These are phyloP conservation scores for Deilephila elpenor DNA, from an alignment of 2,888 invertebrate genomes.

Conservation along the genomic window DNA sequence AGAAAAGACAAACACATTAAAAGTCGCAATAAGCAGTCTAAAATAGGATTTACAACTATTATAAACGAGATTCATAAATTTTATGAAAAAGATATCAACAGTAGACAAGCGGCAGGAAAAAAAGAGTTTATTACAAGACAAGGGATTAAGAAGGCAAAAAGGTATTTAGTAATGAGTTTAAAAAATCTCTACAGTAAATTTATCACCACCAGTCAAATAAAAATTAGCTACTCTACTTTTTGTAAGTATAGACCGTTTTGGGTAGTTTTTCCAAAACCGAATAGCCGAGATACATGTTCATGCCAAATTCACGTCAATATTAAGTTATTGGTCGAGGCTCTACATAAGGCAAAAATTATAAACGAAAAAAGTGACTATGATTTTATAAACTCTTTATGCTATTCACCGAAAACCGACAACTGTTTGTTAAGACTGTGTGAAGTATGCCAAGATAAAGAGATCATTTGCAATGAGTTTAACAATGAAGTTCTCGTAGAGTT, in stretches of 20 bases:
- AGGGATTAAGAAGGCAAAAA: slow-evolving; percentile 34
- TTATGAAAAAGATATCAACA: slow-evolving; percentile 32
- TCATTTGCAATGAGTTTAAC: slow-evolving; percentile 6
- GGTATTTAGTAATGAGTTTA: slow-evolving; percentile 33
- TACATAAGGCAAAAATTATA: slow-evolving; percentile 29
- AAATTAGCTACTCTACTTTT: slow-evolving; percentile 30
- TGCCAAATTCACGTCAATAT: not conserved
- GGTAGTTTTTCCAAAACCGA: not conserved
- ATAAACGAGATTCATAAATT: slow-evolving; percentile 23
- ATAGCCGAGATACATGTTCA: not conserved
- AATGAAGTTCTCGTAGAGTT: not conserved
- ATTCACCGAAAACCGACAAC: slow-evolving; percentile 25
- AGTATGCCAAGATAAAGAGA: slow-evolving; percentile 3
- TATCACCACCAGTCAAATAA: slow-evolving; percentile 8
- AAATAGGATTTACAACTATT: not conserved
- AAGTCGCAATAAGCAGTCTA: no score
- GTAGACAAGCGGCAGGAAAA: slow-evolving; percentile 32
- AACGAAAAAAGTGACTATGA: slow-evolving; percentile 23
- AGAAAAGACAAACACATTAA: no score
- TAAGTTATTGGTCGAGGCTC: slow-evolving; percentile 25
- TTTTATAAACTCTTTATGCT: slow-evolving; percentile 7
- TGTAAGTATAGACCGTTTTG: not conserved
- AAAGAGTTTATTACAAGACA: slow-evolving; percentile 35
- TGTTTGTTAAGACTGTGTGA: slow-evolving; percentile 24
- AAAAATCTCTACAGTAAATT: slow-evolving; percentile 34